Base-by-base conservation (phyloP, 2,888 invertebrate species). In the Aporophyla lueneburgensis region DNA sequence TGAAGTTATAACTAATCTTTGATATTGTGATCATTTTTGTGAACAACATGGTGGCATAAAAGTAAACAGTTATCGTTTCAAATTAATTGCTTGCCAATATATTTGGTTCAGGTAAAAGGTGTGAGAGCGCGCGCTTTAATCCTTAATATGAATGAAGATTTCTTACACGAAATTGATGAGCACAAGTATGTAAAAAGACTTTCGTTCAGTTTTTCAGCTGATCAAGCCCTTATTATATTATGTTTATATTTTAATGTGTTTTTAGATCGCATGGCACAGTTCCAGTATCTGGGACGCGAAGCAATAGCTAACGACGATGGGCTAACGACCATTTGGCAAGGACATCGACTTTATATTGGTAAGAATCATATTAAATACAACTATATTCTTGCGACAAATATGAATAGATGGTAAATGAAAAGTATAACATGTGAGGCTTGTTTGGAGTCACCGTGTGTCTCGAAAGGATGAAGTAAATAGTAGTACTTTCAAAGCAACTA, bases 231-330 rank as follows among this genome's bases (percentile, higher is more conserved):
- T 27, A 19, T 27, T 9, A 58, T 16, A 27, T 58, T 58, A 27
- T 58, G 7, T 58, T 56, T 56, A 27, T 1, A 2, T 4, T 24
- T 24, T 24, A 24, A 6, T 6, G 24, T 24, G 14, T 56, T 59
- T 59, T 10, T 59, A 92, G 92, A 85, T 63, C 88, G 89, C 14
- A 91, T 92, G 88, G 88, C 78, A 51, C 63, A 77, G 10, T 75
- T 92, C 10, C 84, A 89, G 66, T 81, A 81, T 10, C 68, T 89
- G 7, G 91, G 91, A 0, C 77, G 78, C 6, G 88, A 89, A 79
- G 89, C 90, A 27, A 77, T 89, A 2, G 87, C 81, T 10, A 87
- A 85, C n/a, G 88, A 88, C 9, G 91, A 83, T 24, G 83, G 92
- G 0, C 40, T 91, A 3, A 83, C 85, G 0, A 71, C 82, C 0